Base-by-base conservation (phyloP, 2,797 vertebrate genomes). In the Amphiprion clarkii region DNA sequence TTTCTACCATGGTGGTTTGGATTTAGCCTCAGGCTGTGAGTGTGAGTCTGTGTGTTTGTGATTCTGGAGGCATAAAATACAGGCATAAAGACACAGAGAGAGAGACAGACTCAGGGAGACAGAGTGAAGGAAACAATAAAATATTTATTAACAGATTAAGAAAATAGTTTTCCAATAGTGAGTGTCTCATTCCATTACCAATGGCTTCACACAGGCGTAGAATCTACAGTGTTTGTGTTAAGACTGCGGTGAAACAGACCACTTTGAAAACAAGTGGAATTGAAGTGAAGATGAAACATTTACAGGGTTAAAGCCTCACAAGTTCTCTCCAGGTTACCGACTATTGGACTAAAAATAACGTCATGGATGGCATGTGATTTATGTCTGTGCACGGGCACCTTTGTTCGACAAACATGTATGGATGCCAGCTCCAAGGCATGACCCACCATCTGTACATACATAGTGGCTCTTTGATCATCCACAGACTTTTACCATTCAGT, bases 21-120 rank as follows among this genome's bases (percentile, higher is more conserved):
- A 82, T 86, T 55, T 87, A 79, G 88, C 91, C 89, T 71, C 58
- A 3, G 90, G 89, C 71, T 79, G 44, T 78, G 61, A 77, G 60
- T 71, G 69, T 48, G 39, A 39, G 31, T 42, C 60, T 49, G 39
- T 68, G 76, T 70, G 74, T 79, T 81, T 79, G 76, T 65, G 80
- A 87, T 84, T 88, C 54, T 81, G 62, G 54, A 82, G 59, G 67
- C 75, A 64, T 51, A 71, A 40, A 76, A 53, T 65, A 74, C 78
- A 66, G 57, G 69, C 75, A 55, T 66, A 71, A 67, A 74, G 54
- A 51, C 31, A 44, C 25, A 54, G 56, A 56, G 29, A 60, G 3
- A 33, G 51, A 33, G 51, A 52, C 16, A 61, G 49, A 54, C 8
- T n/a, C 6, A 17, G 25, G 6, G 13, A 71, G 56, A 52, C n/a